A percentile compares a stretch with the other conserved stretches of the same genome.
These are phyloP conservation scores for Ormyrus labotus DNA, from an alignment of 2,888 invertebrate species.

Conservation along the genomic window DNA sequence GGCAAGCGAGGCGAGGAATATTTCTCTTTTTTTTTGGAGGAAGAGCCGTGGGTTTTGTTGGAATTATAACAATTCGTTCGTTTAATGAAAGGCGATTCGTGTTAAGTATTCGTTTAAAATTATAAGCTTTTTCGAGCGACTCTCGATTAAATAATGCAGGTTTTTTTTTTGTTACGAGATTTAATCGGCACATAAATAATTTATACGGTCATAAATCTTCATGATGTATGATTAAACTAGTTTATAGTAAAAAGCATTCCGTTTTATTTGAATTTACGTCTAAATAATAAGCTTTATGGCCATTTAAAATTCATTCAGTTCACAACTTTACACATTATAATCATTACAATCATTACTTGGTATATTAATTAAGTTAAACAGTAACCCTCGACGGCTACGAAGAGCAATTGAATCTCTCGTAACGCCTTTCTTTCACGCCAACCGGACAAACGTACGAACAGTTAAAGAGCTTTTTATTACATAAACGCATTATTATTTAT, in stretches of 20 bases:
- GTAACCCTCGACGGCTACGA: neutral
- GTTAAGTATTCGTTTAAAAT: too few species aligned
- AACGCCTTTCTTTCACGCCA: neutral
- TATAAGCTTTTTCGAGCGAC: too few species aligned
- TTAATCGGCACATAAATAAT: too few species aligned
- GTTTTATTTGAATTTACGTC: neutral
- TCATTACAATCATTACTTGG: neutral
- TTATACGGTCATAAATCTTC: too few species aligned
- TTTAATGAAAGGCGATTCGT: too few species aligned
- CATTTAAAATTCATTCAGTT: constrained; percentile 16
- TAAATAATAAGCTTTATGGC: neutral
- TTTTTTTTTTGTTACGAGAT: too few species aligned
- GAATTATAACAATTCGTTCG: too few species aligned
- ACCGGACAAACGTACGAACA: neutral
- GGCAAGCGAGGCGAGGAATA: neutral
- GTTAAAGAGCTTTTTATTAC: neutral
- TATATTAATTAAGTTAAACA: constrained; percentile 11
- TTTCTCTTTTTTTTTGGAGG: constrained; percentile 19
- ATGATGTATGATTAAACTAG: too few species aligned
- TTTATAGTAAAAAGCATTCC: neutral
- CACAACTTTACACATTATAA: constrained; percentile 20
- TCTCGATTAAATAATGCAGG: too few species aligned
- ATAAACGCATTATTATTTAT: neutral
- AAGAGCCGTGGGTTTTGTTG: too few species aligned
- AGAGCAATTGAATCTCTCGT: neutral